Conservation (phyloP, 2,113 vertebrate genomes). For the Bambusicola thoracicus region DNA sequence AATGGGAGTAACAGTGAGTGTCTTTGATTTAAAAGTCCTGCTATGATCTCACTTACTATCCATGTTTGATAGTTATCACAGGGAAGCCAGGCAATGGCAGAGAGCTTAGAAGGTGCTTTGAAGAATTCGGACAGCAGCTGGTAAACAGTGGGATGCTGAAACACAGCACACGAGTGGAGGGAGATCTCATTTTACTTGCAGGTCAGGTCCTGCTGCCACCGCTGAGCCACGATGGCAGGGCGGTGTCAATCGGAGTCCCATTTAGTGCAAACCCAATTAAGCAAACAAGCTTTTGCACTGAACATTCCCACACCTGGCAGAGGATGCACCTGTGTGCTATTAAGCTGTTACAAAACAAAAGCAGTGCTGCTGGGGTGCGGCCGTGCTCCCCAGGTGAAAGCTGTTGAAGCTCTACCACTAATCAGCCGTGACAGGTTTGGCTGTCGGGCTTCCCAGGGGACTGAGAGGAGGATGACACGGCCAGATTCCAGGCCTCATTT, state of each 20-base stretch:
- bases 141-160: neutral
- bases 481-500: neutral
- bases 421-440: neutral
- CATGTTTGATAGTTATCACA: neutral
- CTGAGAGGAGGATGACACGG: neutral
- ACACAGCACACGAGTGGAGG: neutral
- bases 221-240: neutral
- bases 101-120: neutral
- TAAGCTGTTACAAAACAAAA: neutral
- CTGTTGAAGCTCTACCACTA: accelerated
- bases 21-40: neutral
- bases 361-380: accelerated
- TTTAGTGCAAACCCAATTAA: neutral
- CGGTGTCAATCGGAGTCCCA: accelerated
- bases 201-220: neutral
- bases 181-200: accelerated
- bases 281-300: neutral
- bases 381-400: neutral
- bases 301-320: neutral
- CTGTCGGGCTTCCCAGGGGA: neutral
- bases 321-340: neutral
- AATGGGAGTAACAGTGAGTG: neutral
- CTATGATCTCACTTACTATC: neutral
- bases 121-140: neutral
- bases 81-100: neutral